Percentiles rank a stretch among this genome's conserved stretches.
Evolutionary conservation across 2,888 invertebrate species (phyloP).

Genomic region (Lordiphosa andalusiaca): DNA sequence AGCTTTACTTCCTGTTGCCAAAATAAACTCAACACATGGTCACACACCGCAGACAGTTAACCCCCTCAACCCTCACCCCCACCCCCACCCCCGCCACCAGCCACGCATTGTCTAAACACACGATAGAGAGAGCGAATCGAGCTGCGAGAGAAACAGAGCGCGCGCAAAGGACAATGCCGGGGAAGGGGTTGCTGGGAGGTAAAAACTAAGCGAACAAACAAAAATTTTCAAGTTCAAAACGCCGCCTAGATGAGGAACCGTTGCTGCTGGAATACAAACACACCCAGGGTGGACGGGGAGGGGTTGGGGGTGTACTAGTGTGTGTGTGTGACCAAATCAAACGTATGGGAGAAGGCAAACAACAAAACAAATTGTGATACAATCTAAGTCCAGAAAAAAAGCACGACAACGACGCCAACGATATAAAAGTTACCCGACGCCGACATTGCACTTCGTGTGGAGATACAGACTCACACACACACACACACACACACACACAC

Average conservation of each 20-base stretch:
- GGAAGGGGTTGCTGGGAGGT: constrained; percentile 26
- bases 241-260: constrained; percentile 50
- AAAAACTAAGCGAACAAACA: constrained; percentile 49
- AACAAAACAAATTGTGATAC: constrained; percentile 25
- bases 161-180: constrained; percentile 24
- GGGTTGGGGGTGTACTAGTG: neutral
- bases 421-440: constrained; percentile 23
- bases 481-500: neutral
- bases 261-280: constrained; percentile 3
- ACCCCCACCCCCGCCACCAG: constrained; percentile 17
- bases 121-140: constrained; percentile 18
- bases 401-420: constrained; percentile 25
- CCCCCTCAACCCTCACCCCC: constrained; percentile 11
- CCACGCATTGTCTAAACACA: constrained; percentile 38
- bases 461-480: constrained; percentile 13
- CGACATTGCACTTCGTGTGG: constrained; percentile 15
- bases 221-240: constrained; percentile 71
- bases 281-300: constrained; percentile 2
- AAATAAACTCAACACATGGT: constrained; percentile 34
- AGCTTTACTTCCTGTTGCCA: constrained; percentile 35
- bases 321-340: constrained; percentile 15
- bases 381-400: constrained; percentile 23
- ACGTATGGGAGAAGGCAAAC: constrained; percentile 22
- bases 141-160: constrained; percentile 6
- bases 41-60: constrained; percentile 15